Base-by-base conservation (phyloP, 2,797 vertebrate species). In the Sphaeramia orbicularis region DNA sequence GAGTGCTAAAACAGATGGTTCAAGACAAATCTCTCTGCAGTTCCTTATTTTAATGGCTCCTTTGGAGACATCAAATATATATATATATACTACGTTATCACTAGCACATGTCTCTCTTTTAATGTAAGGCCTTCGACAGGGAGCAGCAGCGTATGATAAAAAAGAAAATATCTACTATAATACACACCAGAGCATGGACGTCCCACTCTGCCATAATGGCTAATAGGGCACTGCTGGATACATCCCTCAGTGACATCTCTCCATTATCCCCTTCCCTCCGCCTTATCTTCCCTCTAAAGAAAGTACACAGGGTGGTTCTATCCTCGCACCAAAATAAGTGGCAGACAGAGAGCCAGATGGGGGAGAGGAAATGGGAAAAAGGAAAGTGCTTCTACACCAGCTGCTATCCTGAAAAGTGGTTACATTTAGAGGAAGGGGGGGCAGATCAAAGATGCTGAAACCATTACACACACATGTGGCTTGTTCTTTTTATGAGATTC, bases 341-440 rank as follows among this genome's bases (percentile, higher is more conserved):
- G 72, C 79, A 78, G 82, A 85, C 81, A 88, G 76, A 64, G 67
- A 74, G 71, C 70, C 83, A 88, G 84, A 86, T 88, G 89, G 86
- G 84, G 62, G 56, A 86, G 76, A 80, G 85, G 81, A 90, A 88
- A 84, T 86, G 78, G 79, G 81, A 84, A 79, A 85, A 81, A 76
- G 78, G 66, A 87, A 82, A 84, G 65, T 77, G 78, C 82, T 89
- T 85, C 80, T 84, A 61, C 65, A 70, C 78, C 89, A 91, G 88
- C 89, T 89, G 88, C 87, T 77, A 55, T 84, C 80, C 81, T 86
- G 78, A 89, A 89, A 83, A 91, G 84, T 89, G 84, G 74, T 78
- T 78, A 83, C 83, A 89, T 81, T 85, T 86, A 78, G 56, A 80
- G 73, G 68, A 74, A 66, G 76, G 47, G 47, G 65, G 60, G 76